Conservation (phyloP, 2,113 vertebrate genomes). For the Piprites chloris region DNA sequence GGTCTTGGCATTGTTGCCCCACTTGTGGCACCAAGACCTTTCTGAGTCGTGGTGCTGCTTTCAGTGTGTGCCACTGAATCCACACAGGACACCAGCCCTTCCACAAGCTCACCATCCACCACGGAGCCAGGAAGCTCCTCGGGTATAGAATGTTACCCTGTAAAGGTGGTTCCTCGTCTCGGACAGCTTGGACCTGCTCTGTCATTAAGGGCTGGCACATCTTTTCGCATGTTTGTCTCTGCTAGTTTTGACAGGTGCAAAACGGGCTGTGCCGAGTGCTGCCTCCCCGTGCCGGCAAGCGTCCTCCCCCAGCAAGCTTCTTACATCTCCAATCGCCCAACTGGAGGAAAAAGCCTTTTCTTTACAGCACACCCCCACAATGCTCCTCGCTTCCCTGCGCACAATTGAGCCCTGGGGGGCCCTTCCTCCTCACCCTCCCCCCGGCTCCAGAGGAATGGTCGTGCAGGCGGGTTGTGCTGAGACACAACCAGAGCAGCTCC, state of each 20-base stretch:
- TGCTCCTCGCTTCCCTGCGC: not conserved
- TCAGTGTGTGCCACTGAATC: rapidly evolving
- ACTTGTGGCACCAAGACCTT: not conserved
- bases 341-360: not conserved
- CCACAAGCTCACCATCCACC: not conserved
- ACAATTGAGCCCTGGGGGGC: not conserved
- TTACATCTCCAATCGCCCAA: not conserved
- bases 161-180: not conserved
- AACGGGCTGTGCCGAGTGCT: rapidly evolving
- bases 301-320: not conserved
- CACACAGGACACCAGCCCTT: not conserved
- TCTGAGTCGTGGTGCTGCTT: rapidly evolving
- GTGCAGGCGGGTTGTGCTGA: rapidly evolving
- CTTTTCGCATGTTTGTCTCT: not conserved
- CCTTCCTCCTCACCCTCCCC: not conserved
- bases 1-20: not conserved
- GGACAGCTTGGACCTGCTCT: not conserved
- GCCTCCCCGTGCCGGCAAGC: not conserved
- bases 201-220: not conserved
- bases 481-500: not conserved
- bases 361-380: not conserved
- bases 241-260: not conserved
- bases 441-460: not conserved
- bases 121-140: not conserved
- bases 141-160: rapidly evolving